Conservation (phyloP, 1,140 invertebrate species). For the Andrena cerasifolii region DNA sequence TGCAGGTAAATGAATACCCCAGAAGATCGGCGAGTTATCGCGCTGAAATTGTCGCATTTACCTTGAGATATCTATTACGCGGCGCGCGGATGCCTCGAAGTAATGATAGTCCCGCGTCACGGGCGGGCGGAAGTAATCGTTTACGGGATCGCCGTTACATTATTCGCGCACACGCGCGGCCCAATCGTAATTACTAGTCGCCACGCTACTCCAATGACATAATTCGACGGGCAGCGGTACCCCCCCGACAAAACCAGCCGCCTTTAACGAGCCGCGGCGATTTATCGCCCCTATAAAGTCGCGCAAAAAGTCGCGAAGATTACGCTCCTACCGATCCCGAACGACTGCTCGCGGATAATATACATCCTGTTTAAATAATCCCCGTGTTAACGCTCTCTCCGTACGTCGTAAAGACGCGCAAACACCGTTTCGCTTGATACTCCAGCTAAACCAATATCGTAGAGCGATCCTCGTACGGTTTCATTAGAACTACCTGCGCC, state of each 20-base stretch:
- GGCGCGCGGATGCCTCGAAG: background rate
- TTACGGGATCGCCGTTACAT: conserved; percentile 34
- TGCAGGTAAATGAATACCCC: conserved; percentile 15
- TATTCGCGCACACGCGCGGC: conserved; percentile 10
- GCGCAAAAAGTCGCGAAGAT: background rate
- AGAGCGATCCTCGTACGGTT: conserved; percentile 24
- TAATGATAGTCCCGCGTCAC: conserved; percentile 20
- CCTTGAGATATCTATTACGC: conserved; percentile 47
- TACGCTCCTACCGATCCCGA: background rate
- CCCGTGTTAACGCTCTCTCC: conserved; percentile 46
- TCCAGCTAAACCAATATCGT: conserved; percentile 20
- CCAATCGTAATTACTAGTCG: conserved; percentile 26
- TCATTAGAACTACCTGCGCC: conserved; percentile 11
- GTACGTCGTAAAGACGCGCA: conserved; percentile 22
- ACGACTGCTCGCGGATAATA: conserved; percentile 2
- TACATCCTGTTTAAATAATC: conserved; percentile 42
- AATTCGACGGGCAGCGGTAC: background rate
- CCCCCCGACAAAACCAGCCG: background rate
- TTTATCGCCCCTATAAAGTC: conserved; percentile 7
- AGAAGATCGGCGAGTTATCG: conserved; percentile 35
- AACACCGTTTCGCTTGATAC: conserved; percentile 35
- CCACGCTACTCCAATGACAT: conserved; percentile 12
- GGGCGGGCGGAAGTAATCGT: conserved; percentile 34
- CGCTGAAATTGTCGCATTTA: conserved; percentile 43
- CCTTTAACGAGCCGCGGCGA: background rate